Conservation (phyloP, 2,888 invertebrate species). For the Leucozona laternaria region DNA sequence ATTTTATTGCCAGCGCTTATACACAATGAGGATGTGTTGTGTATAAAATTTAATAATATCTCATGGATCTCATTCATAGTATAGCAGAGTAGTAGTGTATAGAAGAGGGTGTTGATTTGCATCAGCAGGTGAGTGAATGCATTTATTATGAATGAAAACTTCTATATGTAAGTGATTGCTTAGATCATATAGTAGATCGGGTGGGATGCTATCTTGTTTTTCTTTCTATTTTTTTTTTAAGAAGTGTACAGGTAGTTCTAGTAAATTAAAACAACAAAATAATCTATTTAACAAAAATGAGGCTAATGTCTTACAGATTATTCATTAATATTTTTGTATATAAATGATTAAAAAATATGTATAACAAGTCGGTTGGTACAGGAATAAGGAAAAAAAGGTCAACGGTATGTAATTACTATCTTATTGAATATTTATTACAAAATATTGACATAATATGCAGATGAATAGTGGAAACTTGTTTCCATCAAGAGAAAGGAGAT, state of each 20-base stretch:
- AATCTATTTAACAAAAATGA: constrained; percentile 7
- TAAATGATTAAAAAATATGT: not conserved
- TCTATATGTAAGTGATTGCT: constrained; percentile 16
- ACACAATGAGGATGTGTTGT: not conserved
- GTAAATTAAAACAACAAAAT: not conserved
- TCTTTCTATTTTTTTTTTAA: not conserved
- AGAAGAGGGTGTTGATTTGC: constrained; percentile 21
- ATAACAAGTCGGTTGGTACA: constrained; percentile 11
- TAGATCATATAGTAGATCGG: constrained; percentile 34
- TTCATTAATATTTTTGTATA: not conserved
- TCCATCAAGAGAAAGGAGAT: constrained; percentile 20
- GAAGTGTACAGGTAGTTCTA: not conserved
- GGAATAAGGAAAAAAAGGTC: constrained; percentile 17
- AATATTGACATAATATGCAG: constrained; percentile 23
- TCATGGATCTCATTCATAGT: not conserved
- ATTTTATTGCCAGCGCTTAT: constrained; percentile 30
- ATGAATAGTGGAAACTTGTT: constrained; percentile 9
- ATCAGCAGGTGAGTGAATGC: constrained; percentile 23
- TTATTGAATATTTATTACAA: constrained; percentile 11
- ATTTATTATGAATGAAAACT: constrained; percentile 29
- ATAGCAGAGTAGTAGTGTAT: not conserved
- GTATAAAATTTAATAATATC: constrained; percentile 35
- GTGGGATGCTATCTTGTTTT: constrained; percentile 7
- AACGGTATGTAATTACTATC: constrained; percentile 11
- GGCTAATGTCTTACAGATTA: constrained; percentile 31